Evolutionary conservation across 2,888 invertebrate genomes (phyloP).

Genomic region (Meganola albula): DNA sequence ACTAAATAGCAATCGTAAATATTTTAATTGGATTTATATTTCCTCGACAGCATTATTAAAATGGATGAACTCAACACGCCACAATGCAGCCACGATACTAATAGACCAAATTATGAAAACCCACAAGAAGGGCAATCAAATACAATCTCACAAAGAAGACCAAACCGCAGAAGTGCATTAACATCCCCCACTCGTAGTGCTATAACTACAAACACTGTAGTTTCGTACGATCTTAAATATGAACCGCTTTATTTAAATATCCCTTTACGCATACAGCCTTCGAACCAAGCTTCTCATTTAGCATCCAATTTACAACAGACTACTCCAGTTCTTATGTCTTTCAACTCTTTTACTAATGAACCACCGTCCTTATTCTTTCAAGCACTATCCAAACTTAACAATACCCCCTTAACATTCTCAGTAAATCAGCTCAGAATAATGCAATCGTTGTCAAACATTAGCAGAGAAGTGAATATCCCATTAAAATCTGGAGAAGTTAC

Average conservation of each 20-base stretch:
- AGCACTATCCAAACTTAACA: constrained; percentile 53
- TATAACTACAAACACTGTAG: not conserved
- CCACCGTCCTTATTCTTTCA: constrained; percentile 52
- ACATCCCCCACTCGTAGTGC: not conserved
- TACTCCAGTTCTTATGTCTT: constrained; percentile 27
- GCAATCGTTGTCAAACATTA: constrained; percentile 10
- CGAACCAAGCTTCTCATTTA: constrained; percentile 21
- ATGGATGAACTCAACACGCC: constrained; percentile 27
- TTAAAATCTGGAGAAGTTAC: constrained; percentile 37
- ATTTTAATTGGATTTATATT: too few relatives aligned
- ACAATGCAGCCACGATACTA: constrained; percentile 25
- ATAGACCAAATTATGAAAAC: constrained; percentile 1
- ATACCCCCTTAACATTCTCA: constrained; percentile 38
- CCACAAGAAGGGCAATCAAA: not conserved
- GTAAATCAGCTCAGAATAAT: constrained; percentile 25
- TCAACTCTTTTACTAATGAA: constrained; percentile 34
- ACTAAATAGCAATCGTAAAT: too few relatives aligned
- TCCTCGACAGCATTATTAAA: constrained; percentile 8
- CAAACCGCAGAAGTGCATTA: not conserved
- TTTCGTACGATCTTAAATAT: not conserved
- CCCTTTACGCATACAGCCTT: constrained; percentile 28
- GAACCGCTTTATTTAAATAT: constrained; percentile 5
- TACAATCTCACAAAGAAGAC: not conserved
- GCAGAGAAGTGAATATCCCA: constrained; percentile 11
- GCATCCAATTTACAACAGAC: constrained; percentile 19